Evolutionary conservation across 1,140 invertebrate genomes (phyloP), one percentile per base, ranked within the genome.

Genomic region (Polyergus mexicanus): DNA sequence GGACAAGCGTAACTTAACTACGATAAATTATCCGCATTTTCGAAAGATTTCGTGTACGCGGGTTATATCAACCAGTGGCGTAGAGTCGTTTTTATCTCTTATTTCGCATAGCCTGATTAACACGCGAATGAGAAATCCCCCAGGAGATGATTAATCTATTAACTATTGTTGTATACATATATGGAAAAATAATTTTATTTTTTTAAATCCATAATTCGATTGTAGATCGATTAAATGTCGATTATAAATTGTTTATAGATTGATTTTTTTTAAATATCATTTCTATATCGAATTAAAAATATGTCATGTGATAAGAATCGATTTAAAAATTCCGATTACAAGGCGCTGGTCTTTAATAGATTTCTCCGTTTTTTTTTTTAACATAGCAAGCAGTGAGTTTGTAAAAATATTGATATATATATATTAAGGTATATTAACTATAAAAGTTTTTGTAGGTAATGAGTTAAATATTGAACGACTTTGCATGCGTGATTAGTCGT

Each of bases 61-160:
- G 11, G 25, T 22, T 71, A n/a, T n/a, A n/a, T n/a, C n/a, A n/a
- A n/a, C 78, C 88, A 89, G 56, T 84, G 88, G 66, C 88, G 84
- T 80, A 71, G 85, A 75, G 72, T 41, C n/a, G 10, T 66, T 19
- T 75, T 32, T 32, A 32, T 32, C 19, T 68, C 60, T 28, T 47
- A 28, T 58, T 32, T 2, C 5, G 22, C 44, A 2, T 4, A 38
- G 5, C 19, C 22, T 32, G 11, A 11, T 44, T 10, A 41, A 71
- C 19, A 32, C 32, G n/a, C 51, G n/a, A 35, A 25, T 56, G 47
- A 56, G 47, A 47, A 25, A 38, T n/a, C 25, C 28, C 56, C 62
- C 6, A 35, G 10, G 8, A 72, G 47, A 16, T 74, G 44, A 83
- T 81, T 72, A 44, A 60, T 35, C 7, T 16, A 5, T 32, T 72